Evolutionary conservation across 2,888 invertebrate genomes (phyloP), one percentile per base, ranked within the genome.

Genomic region (Zaprionus lineosus): DNA sequence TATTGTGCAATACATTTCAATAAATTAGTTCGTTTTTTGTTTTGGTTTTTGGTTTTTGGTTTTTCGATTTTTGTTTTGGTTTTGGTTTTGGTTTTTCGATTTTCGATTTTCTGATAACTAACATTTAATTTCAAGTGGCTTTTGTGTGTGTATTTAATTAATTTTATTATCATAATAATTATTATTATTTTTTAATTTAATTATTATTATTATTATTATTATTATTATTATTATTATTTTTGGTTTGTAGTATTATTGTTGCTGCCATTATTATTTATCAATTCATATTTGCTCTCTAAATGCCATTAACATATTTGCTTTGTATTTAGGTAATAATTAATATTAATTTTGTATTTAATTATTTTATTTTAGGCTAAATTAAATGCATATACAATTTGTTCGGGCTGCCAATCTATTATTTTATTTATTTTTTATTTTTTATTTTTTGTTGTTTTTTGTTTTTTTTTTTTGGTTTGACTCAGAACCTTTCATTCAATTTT

Each of bases 1-100:
- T 87, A 82, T 85, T 87, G 86, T 86, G 86, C 87, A 86, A 85
- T 77, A 74, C 74, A 84, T 84, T 87, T 74, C 82, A 72, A 73
- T 86, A 84, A 78, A 78, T 78, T 75, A 84, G 74, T 75, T 81
- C 60, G 66, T 58, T 73, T 61, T 56, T 37, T 56, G 47, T 51
- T 26, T 44, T 44, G 36, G 37, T 48, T 36, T 19, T 19, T 5
- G 3, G 3, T 19, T 19, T 19, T 19, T 19, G 3, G 3, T 19
- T 19, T 19, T 19, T 19, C 5, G 19, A n/a, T 50, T 56, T 21
- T 43, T 43, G 39, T 47, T 47, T 33, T 40, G 44, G n/a, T n/a
- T n/a, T n/a, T n/a, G 53, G 47, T 51, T 26, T 44, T 44, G 36
- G 37, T 48, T 36, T 19, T 19, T 5, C 5, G 3, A 3, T 19